Base-by-base conservation (phyloP, 2,113 vertebrate genomes). In the Sakesphorus luctuosus region DNA sequence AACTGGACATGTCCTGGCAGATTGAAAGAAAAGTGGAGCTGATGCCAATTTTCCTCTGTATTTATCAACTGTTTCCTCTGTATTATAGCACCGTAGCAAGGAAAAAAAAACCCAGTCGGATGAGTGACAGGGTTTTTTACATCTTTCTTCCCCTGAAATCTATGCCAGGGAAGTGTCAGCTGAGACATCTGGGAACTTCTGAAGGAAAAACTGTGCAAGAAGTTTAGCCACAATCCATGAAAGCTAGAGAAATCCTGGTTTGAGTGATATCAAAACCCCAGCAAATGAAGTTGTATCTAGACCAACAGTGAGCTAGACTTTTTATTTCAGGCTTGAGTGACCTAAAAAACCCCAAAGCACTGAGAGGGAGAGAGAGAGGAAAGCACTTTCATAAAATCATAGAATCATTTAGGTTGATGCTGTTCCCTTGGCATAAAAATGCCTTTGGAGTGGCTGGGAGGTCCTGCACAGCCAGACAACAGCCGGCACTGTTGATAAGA, bases 151-250 rank as follows among this genome's bases (percentile, higher is more conserved):
- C 38, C 38, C 38, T 71, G 43, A 89, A 94, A 82, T 87, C 40
- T 19, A 44, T 75, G 73, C 81, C 84, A 89, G 49, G 12, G 61
- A 90, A 79, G 29, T 77, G 87, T 92, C 92, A 91, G 29, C 58
- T 95, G 74, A 96, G 86, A 92, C 85, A 92, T 91, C 95, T 94
- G 94, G 86, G 89, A 93, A 89, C 63, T 91, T 71, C 55, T 93
- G 79, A 92, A 94, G 92, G 87, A 85, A 68, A 93, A 94, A 92
- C 69, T 80, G 49, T 75, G 66, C 53, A 82, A 75, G 65, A 72
- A 19, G 55, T 95, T 94, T 91, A 96, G 55, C 87, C 81, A 92
- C 78, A 93, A 61, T 59, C 50, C 66, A 44, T 14, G 58, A 89
- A 89, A 95, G 35, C 84, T 79, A 59, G 62, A 82, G 67, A 90